These are phyloP conservation scores for Caligus rogercresseyi DNA, from an alignment of 1,140 invertebrate species.

Conservation along the genomic window DNA sequence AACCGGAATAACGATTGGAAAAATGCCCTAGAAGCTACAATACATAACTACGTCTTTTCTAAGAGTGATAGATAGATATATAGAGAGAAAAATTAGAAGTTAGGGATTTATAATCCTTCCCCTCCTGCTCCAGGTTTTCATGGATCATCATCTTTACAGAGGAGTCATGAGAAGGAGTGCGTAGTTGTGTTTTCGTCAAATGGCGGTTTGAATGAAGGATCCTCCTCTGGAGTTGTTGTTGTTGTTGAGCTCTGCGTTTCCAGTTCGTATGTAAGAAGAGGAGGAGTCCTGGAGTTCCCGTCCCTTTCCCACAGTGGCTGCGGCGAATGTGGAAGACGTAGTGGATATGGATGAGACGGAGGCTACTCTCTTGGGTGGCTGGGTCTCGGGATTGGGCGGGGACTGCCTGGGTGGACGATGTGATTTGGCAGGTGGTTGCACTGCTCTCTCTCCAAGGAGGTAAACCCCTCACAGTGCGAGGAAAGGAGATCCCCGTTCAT, in stretches of 20 bases:
- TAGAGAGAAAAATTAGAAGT: too few species aligned
- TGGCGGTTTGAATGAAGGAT: conserved; percentile 7
- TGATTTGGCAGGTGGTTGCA: neutral
- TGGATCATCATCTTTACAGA: too few species aligned
- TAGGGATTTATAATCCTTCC: too few species aligned
- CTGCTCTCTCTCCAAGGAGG: neutral
- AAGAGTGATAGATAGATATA: too few species aligned
- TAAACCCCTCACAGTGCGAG: neutral
- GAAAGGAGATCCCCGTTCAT: conserved; percentile 10
- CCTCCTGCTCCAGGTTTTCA: too few species aligned
- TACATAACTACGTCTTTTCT: too few species aligned
- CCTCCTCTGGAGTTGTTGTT: neutral
- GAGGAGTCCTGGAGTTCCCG: conserved; percentile 1
- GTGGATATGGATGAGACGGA: neutral
- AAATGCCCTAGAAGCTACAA: too few species aligned
- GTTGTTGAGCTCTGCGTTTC: neutral
- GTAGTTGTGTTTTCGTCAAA: conserved; percentile 8
- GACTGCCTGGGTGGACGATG: neutral
- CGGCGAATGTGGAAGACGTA: conserved; percentile 7
- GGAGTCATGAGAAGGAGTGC: too few species aligned
- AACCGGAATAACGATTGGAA: too few species aligned
- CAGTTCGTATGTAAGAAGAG: neutral
- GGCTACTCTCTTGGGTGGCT: neutral
- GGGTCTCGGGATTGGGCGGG: neutral
- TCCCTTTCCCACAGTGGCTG: neutral